Evolutionary conservation across 2,888 invertebrate species (phyloP).

Genomic region (Himalopsyche tibetana): DNA sequence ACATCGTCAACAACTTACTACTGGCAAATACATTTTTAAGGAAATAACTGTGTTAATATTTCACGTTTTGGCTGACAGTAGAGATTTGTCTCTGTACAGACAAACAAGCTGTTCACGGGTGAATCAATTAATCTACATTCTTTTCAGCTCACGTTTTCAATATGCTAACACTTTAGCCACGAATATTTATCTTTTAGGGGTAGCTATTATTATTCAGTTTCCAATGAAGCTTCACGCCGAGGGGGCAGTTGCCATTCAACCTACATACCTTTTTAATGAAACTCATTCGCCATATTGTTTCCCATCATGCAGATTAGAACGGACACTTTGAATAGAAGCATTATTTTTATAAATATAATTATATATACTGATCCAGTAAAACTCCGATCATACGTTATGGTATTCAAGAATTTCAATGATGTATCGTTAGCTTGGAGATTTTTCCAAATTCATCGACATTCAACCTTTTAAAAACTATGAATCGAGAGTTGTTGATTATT

Average conservation of each 20-base stretch:
- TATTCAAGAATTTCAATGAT: too few relatives aligned
- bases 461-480: too few relatives aligned
- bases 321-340: too few relatives aligned
- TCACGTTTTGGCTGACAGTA: neutral
- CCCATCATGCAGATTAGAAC: too few relatives aligned
- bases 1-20: neutral
- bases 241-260: neutral
- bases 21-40: neutral
- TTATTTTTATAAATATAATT: too few relatives aligned
- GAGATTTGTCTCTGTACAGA: constrained; percentile 17
- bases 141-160: constrained; percentile 26
- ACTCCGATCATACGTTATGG: too few relatives aligned
- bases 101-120: neutral
- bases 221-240: neutral
- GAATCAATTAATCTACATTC: constrained; percentile 11
- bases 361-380: too few relatives aligned
- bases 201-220: constrained; percentile 19
- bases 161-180: constrained; percentile 28
- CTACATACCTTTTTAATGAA: neutral
- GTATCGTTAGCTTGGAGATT: too few relatives aligned
- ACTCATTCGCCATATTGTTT: too few relatives aligned
- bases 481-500: too few relatives aligned
- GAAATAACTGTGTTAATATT: neutral
- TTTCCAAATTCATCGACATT: too few relatives aligned
- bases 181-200: constrained; percentile 22